Conservation (phyloP, 2,888 invertebrate species). For the Caenorhabditis imperialis region DNA sequence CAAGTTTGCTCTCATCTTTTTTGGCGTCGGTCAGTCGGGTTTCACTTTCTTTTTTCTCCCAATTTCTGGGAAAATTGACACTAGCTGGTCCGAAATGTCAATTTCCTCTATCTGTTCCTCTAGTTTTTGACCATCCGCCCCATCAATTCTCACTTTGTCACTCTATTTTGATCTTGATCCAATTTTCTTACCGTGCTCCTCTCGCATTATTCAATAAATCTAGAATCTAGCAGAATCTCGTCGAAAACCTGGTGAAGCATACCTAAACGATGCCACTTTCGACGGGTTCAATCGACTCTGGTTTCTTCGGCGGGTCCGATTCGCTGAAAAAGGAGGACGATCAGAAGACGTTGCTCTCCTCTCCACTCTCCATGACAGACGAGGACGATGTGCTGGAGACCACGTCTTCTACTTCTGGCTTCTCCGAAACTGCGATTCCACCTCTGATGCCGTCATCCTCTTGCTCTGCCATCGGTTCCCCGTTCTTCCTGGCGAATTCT, state of each 20-base stretch:
- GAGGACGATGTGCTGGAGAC: background rate
- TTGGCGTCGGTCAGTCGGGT: conserved; percentile 27
- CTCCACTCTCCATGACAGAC: conserved; percentile 16
- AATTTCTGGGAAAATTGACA: conserved; percentile 30
- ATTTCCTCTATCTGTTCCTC: conserved; percentile 27
- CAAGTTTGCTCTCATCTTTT: background rate
- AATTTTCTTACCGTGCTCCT: background rate
- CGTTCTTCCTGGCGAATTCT: conserved; percentile 18
- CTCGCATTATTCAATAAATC: background rate
- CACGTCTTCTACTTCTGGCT: conserved; percentile 9
- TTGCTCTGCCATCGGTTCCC: background rate
- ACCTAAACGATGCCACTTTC: conserved; percentile 42
- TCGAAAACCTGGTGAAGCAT: conserved; percentile 7
- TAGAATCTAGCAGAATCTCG: conserved; percentile 2
- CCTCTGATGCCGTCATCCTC: background rate
- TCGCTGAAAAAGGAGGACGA: conserved; percentile 11
- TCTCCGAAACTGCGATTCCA: conserved; percentile 7
- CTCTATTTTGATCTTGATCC: too few species aligned
- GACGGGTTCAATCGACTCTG: conserved; percentile 55
- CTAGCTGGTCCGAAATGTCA: conserved; percentile 35
- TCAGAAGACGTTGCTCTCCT: background rate
- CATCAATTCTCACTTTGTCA: too few species aligned
- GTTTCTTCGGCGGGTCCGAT: conserved; percentile 29
- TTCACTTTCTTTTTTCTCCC: conserved; percentile 10
- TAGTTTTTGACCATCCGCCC: too few species aligned